These are phyloP conservation scores for Lepeophtheirus nordmannii DNA, from an alignment of 2,888 invertebrate species.

Conservation along the genomic window DNA sequence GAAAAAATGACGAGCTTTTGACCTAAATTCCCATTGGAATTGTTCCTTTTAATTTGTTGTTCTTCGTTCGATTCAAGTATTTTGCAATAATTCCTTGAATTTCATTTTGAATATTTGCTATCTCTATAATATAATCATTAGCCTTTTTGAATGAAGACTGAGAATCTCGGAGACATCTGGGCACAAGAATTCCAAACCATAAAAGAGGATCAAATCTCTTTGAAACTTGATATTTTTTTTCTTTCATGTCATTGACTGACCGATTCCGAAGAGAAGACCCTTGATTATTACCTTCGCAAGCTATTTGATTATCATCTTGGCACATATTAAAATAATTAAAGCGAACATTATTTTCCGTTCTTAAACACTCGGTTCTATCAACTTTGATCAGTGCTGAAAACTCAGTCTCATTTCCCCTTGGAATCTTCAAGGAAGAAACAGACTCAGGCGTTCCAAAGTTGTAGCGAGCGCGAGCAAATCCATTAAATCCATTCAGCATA, in stretches of 20 bases:
- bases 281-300: not conserved
- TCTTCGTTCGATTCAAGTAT: not conserved
- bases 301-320: not conserved
- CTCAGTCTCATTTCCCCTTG: not conserved
- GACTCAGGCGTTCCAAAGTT: not conserved
- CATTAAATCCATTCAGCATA: not conserved
- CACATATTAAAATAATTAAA: not conserved
- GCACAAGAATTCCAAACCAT: conserved; percentile 1
- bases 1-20: too few species aligned
- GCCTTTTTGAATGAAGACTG: not conserved
- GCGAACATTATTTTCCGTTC: not conserved
- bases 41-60: too few species aligned
- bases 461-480: conserved; percentile 2
- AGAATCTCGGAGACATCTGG: not conserved
- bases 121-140: not conserved
- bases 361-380: not conserved
- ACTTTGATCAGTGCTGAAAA: not conserved
- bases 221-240: not conserved
- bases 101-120: conserved; percentile 6
- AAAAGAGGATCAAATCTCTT: not conserved
- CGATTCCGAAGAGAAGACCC: not conserved
- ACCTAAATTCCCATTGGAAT: too few species aligned
- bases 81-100: not conserved
- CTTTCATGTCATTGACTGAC: too few species aligned
- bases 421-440: not conserved